Evolutionary conservation across 2,888 invertebrate genomes (phyloP).

Genomic region (Caradrina clavipalpis): DNA sequence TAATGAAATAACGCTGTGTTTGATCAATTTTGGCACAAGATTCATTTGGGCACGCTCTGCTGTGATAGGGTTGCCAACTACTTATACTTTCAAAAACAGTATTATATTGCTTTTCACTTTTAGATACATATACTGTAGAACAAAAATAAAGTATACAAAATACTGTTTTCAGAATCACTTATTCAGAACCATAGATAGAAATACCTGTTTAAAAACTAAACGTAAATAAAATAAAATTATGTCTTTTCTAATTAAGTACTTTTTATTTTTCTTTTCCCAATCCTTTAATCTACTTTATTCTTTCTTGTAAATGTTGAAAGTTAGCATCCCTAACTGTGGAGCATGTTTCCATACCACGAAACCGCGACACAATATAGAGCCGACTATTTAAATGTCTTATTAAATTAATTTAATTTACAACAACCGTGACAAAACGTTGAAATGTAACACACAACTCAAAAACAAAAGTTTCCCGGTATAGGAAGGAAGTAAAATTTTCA

Average conservation of each 20-base stretch:
- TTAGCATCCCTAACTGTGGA: not conserved
- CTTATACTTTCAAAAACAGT: too few relatives aligned
- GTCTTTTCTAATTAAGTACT: too few relatives aligned
- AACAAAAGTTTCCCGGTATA: slow-evolving; percentile 1
- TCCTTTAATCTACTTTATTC: too few relatives aligned
- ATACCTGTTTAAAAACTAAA: too few relatives aligned
- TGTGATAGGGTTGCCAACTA: not conserved
- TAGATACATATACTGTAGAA: too few relatives aligned
- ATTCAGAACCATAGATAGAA: too few relatives aligned
- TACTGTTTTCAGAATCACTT: too few relatives aligned
- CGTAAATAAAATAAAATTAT: too few relatives aligned
- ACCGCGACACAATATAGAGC: slow-evolving; percentile 1
- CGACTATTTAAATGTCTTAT: slow-evolving; percentile 20
- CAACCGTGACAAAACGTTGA: slow-evolving; percentile 9
- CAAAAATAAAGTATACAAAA: too few relatives aligned
- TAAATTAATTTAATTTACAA: slow-evolving; percentile 13
- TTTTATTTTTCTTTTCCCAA: too few relatives aligned
- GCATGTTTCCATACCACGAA: slow-evolving; percentile 16
- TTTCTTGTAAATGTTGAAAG: too few relatives aligned
- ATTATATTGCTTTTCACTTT: too few relatives aligned
- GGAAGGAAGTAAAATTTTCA: slow-evolving; percentile 31
- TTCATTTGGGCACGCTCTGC: slow-evolving; percentile 16
- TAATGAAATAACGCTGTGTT: slow-evolving; percentile 34
- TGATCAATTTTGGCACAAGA: slow-evolving; percentile 40
- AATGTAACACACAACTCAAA: slow-evolving; percentile 1